Evolutionary conservation across 2,888 invertebrate genomes (phyloP), one percentile per base, ranked within the genome.

Genomic region (Augochlorella aurata): DNA sequence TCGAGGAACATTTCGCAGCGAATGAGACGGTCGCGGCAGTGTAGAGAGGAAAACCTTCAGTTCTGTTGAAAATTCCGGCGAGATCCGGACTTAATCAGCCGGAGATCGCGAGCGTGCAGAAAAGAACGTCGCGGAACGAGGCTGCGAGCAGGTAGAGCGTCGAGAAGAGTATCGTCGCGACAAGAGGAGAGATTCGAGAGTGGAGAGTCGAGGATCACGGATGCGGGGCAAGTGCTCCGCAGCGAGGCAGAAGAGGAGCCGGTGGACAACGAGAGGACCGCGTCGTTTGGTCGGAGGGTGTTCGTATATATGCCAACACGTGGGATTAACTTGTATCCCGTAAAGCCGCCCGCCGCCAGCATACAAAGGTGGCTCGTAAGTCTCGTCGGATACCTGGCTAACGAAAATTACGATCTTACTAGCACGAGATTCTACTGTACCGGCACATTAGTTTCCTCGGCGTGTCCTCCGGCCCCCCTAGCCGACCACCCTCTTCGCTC

Each of bases 291-390:
- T 78, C 78, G 68, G 82, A 87, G 88, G 84, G 86, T 88, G 86
- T 87, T 88, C 87, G 85, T 85, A 83, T 86, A 86, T 74, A 85
- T 84, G 82, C 82, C 87, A 87, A 86, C 88, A 90, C 87, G 88
- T 90, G 88, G 91, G 92, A 92, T 92, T 92, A 92, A 92, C 92
- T 92, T 92, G 92, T 92, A 92, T 88, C 90, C 86, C 81, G 88
- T 88, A 89, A 90, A 91, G 87, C 86, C 89, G 89, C 85, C 86
- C 83, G 88, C 86, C 89, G 89, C 88, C 87, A 87, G 88, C 85
- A 89, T 90, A 91, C 91, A 92, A 91, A 90, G 90, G 90, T 87
- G 79, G 88, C 84, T 89, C 91, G 85, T 92, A 92, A 92, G 91
- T 92, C 90, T 88, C 88, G 68, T 77, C 89, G 89, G 91, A 91